Percentiles rank a stretch among this genome's conserved stretches.
Evolutionary conservation across 2,888 invertebrate species (phyloP).

Genomic region (Lumbricus terrestris): DNA sequence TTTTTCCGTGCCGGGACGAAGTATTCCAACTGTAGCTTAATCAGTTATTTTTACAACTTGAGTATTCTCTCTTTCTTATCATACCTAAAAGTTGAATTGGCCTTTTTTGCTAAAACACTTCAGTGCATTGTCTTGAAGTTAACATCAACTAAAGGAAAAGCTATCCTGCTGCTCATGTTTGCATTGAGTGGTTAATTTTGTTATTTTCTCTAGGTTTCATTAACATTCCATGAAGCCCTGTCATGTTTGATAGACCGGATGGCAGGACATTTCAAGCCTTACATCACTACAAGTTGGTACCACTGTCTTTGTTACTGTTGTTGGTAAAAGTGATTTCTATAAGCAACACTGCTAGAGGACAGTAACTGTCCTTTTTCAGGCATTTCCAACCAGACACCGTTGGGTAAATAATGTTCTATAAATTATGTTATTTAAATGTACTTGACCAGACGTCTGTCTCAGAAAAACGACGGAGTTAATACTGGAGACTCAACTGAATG

Average conservation of each 20-base stretch:
- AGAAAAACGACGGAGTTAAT: background rate
- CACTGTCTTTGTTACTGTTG: too few species aligned
- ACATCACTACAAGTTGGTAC: slow-evolving; percentile 71
- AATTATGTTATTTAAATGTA: background rate
- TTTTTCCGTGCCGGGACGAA: too few species aligned
- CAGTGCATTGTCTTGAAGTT: too few species aligned
- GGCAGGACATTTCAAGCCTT: slow-evolving; percentile 82
- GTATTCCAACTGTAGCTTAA: too few species aligned
- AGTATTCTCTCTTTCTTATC: too few species aligned
- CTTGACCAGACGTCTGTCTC: background rate
- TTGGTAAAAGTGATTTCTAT: too few species aligned
- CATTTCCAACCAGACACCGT: background rate
- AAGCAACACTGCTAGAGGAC: too few species aligned
- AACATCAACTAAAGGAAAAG: background rate
- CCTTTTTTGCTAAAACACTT: background rate
- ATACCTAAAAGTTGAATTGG: too few species aligned
- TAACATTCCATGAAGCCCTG: slow-evolving; percentile 84
- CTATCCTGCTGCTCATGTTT: background rate
- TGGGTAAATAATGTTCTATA: background rate
- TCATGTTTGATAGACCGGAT: slow-evolving; percentile 81
- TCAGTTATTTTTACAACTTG: too few species aligned
- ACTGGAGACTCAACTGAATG: background rate
- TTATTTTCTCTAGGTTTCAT: slow-evolving; percentile 74
- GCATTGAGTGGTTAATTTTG: too few species aligned
- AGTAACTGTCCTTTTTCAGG: too few species aligned